Conservation (phyloP, 2,797 vertebrate genomes). For the Notolabrus celidotus region DNA sequence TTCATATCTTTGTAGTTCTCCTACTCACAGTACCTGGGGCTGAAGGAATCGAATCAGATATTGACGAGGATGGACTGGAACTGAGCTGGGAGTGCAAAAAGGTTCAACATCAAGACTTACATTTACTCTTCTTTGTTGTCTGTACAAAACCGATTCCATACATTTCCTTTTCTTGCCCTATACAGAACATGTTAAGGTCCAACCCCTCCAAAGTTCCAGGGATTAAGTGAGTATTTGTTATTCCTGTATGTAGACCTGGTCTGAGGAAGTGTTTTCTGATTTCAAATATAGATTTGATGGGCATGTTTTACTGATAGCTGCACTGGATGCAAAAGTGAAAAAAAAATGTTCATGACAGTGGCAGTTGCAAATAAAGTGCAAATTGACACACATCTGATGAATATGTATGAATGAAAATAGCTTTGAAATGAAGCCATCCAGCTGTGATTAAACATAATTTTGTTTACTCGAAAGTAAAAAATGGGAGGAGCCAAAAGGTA, state of each 20-base stretch:
- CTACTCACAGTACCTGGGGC: constrained; percentile 91
- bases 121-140: neutral
- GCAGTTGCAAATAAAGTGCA: neutral
- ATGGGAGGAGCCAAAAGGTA: too few relatives aligned
- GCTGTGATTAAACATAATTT: constrained; percentile 21
- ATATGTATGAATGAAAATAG: constrained; percentile 23
- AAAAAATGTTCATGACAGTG: too few relatives aligned
- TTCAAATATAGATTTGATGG: neutral
- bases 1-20: constrained; percentile 83
- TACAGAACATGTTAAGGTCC: constrained; percentile 88
- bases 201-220: constrained; percentile 95
- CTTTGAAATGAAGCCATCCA: constrained; percentile 39
- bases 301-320: constrained; percentile 1
- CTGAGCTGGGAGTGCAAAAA: constrained; percentile 93
- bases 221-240: constrained; percentile 90
- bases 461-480: constrained; percentile 27
- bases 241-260: constrained; percentile 7
- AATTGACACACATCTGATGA: constrained; percentile 12
- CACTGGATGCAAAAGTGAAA: too few relatives aligned
- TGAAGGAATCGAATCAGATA: constrained; percentile 86
- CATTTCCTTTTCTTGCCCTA: constrained; percentile 23
- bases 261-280: neutral
- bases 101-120: constrained; percentile 72
- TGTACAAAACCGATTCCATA: neutral
- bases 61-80: constrained; percentile 87